phyloP scores from a whole-genome alignment of 2,113 vertebrate species.

The Xerus inauris region DNA sequence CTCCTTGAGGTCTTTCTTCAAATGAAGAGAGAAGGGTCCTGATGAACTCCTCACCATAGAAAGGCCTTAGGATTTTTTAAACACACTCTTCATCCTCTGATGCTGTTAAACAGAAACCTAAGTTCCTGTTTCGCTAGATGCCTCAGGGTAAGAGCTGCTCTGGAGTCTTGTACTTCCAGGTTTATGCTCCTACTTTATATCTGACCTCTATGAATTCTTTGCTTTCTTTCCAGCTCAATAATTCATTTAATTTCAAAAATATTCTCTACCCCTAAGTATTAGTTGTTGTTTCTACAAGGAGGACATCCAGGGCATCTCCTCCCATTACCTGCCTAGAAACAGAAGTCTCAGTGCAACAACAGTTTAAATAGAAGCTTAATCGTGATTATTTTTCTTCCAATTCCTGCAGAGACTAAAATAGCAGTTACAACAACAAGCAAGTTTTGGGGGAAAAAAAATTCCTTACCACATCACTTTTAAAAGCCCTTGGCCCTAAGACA shows the following conservation, averaged over 20 bases:
- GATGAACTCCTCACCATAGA: not conserved
- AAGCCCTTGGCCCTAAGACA: not conserved
- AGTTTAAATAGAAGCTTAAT: constrained; percentile 34
- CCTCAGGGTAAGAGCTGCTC: not conserved
- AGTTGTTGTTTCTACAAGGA: not conserved
- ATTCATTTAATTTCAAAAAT: not conserved
- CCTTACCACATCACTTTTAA: not conserved
- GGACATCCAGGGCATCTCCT: not conserved
- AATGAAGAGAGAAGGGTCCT: not conserved
- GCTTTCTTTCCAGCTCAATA: not conserved
- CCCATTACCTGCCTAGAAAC: not conserved
- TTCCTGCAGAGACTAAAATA: not conserved
- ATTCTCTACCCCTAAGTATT: not conserved
- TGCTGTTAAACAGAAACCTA: not conserved
- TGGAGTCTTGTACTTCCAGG: not conserved
- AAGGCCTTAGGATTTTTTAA: not conserved
- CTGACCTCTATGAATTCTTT: not conserved
- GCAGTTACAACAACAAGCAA: not conserved
- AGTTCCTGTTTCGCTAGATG: not conserved
- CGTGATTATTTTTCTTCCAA: not conserved
- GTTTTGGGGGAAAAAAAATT: not conserved
- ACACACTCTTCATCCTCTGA: not conserved
- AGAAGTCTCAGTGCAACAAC: not conserved
- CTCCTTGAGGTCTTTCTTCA: not conserved
- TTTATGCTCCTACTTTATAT: not conserved